Evolutionary conservation across 1,140 invertebrate species (phyloP).

Genomic region (Spodoptera litura): DNA sequence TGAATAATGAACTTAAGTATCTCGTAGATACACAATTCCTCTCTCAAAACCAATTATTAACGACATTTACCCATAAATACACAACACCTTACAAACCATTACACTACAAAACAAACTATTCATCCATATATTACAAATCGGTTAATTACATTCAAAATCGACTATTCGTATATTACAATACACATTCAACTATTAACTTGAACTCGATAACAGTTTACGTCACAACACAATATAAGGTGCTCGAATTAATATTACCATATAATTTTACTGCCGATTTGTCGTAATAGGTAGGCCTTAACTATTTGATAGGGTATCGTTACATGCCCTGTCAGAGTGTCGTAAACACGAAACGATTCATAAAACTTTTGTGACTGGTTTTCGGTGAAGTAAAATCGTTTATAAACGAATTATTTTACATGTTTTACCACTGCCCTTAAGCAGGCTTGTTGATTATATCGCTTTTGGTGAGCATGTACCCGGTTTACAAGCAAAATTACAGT

Average conservation of each 20-base stretch:
- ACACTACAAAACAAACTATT: too few relatives aligned
- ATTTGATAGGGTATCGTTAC: slow-evolving; percentile 47
- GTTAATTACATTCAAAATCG: too few relatives aligned
- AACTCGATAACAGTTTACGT: neutral
- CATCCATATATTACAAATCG: too few relatives aligned
- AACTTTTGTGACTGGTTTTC: slow-evolving; percentile 47
- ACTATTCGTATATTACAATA: too few relatives aligned
- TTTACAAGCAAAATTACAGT: too few relatives aligned
- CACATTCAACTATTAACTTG: neutral
- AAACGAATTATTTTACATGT: slow-evolving; percentile 15
- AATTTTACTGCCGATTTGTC: slow-evolving; percentile 50
- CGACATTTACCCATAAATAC: too few relatives aligned
- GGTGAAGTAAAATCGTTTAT: slow-evolving; percentile 17
- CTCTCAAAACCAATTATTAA: too few relatives aligned
- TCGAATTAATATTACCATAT: slow-evolving; percentile 47
- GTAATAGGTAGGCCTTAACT: slow-evolving; percentile 39
- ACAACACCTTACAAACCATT: too few relatives aligned
- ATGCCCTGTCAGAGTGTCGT: slow-evolving; percentile 49
- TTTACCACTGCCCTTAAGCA: neutral
- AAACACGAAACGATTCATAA: slow-evolving; percentile 53
- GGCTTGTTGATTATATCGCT: neutral
- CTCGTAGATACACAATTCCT: too few relatives aligned
- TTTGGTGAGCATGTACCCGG: too few relatives aligned
- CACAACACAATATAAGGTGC: slow-evolving; percentile 20
- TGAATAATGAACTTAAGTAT: too few relatives aligned